Conservation (phyloP, 2,797 vertebrate species). For the Champsocephalus esox region DNA sequence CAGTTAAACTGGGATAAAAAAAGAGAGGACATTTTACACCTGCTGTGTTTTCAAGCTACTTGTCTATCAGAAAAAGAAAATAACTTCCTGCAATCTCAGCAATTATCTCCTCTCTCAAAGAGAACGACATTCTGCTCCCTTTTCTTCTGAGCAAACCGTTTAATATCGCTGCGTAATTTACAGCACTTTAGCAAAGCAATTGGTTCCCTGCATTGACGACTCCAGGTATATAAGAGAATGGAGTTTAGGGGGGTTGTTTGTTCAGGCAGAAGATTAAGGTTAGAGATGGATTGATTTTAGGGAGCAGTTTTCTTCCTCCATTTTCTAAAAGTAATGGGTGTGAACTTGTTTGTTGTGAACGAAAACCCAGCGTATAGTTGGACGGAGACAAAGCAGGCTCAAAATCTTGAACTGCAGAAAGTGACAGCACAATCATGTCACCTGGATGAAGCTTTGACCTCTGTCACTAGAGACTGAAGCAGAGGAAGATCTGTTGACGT, state of each 20-base stretch:
- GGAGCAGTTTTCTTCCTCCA: constrained; percentile 36
- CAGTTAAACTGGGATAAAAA: neutral
- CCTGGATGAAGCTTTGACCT: constrained; percentile 31
- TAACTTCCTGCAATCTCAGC: constrained; percentile 21
- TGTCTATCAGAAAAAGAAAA: constrained; percentile 18
- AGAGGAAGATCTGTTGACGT: constrained; percentile 35
- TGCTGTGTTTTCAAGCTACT: neutral
- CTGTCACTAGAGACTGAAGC: constrained; percentile 25
- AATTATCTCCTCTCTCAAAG: constrained; percentile 11
- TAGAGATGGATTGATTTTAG: constrained; percentile 38
- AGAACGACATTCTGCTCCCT: constrained; percentile 27
- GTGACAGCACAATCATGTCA: neutral
- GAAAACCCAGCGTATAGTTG: constrained; percentile 11
- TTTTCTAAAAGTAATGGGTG: constrained; percentile 40
- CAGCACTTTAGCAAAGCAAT: constrained; percentile 68
- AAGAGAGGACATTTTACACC: neutral
- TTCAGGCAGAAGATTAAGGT: constrained; percentile 43
- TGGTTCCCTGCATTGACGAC: constrained; percentile 67
- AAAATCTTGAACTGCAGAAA: constrained; percentile 11
- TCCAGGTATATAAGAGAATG: constrained; percentile 46
- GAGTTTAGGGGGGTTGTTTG: constrained; percentile 19
- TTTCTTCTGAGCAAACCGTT: constrained; percentile 44
- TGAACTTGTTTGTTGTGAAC: constrained; percentile 13
- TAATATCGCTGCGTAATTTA: constrained; percentile 55
- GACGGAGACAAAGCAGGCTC: constrained; percentile 23